These are phyloP conservation scores for Dysmachus trigonus DNA, from an alignment of 2,888 invertebrate genomes.

Conservation along the genomic window DNA sequence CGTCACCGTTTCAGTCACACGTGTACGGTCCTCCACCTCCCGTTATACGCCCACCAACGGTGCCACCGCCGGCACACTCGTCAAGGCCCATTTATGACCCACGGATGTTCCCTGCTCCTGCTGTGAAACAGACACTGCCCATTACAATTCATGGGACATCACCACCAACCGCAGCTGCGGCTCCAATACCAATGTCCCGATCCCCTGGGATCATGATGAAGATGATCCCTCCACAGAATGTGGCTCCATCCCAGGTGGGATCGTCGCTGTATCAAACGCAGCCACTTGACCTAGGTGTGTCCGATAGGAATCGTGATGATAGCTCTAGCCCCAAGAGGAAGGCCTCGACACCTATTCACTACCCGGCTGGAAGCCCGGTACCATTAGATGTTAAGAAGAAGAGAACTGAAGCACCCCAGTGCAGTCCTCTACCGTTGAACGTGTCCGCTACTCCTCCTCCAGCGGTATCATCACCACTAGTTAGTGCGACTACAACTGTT, in stretches of 20 bases:
- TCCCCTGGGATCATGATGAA: constrained; percentile 58
- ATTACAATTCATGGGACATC: constrained; percentile 66
- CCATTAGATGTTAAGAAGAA: constrained; percentile 73
- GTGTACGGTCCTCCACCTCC: constrained; percentile 65
- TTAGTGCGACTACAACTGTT: constrained; percentile 67
- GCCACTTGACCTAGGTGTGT: constrained; percentile 79
- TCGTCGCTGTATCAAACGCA: constrained; percentile 74
- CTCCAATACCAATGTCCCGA: constrained; percentile 60
- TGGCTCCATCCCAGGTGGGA: constrained; percentile 59
- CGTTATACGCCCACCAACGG: constrained; percentile 64
- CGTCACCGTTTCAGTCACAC: constrained; percentile 61
- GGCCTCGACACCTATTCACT: constrained; percentile 67
- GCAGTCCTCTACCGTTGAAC: constrained; percentile 50
- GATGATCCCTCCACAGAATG: constrained; percentile 61
- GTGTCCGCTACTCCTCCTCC: constrained; percentile 53
- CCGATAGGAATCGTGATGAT: constrained; percentile 62
- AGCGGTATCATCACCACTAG: constrained; percentile 65
- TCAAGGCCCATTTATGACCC: constrained; percentile 57
- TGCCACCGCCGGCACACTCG: constrained; percentile 70
- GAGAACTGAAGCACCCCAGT: constrained; percentile 66
- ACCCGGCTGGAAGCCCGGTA: constrained; percentile 65
- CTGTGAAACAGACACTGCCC: constrained; percentile 52
- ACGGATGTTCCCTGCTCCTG: constrained; percentile 54
- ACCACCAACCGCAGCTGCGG: constrained; percentile 65
- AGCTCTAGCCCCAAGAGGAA: constrained; percentile 72